These are phyloP conservation scores for Heterodera schachtii DNA, from an alignment of 1,140 invertebrate genomes.

Conservation along the genomic window DNA sequence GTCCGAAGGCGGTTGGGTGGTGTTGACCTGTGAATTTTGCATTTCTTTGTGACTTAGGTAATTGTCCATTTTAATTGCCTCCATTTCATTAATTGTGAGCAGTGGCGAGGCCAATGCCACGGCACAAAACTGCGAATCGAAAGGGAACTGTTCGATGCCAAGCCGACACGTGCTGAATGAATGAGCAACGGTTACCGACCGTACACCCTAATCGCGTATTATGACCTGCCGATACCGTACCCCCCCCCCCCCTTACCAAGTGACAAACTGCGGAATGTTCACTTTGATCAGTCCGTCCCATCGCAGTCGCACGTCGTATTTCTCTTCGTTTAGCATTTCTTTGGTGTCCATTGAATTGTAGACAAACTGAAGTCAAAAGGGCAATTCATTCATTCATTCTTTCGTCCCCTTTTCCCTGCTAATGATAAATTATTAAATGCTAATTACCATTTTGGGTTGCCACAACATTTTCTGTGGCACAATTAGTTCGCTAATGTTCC, in stretches of 20 bases:
- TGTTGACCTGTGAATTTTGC: conserved; percentile 7
- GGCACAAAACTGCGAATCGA: conserved; percentile 62
- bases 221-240: background rate
- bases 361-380: conserved; percentile 33
- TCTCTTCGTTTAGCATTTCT: conserved; percentile 57
- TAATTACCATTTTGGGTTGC: conserved; percentile 44
- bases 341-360: conserved; percentile 62
- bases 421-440: background rate
- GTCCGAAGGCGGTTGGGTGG: conserved; percentile 19
- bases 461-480: conserved; percentile 50
- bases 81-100: conserved; percentile 60
- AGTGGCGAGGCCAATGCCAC: conserved; percentile 60
- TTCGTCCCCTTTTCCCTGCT: no score
- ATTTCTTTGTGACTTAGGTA: no score
- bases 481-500: conserved; percentile 45
- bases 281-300: conserved; percentile 53
- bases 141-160: conserved; percentile 54
- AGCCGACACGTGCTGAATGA: conserved; percentile 47
- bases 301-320: conserved; percentile 52
- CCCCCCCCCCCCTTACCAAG: conserved; percentile 18
- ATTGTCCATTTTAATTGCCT: conserved; percentile 6
- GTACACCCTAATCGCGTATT: background rate
- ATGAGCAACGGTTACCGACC: no score
- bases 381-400: no score
- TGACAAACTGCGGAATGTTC: conserved; percentile 62